phyloP scores from a whole-genome alignment of 2,888 invertebrate genomes.

The Cryptocephalus primarius region DNA sequence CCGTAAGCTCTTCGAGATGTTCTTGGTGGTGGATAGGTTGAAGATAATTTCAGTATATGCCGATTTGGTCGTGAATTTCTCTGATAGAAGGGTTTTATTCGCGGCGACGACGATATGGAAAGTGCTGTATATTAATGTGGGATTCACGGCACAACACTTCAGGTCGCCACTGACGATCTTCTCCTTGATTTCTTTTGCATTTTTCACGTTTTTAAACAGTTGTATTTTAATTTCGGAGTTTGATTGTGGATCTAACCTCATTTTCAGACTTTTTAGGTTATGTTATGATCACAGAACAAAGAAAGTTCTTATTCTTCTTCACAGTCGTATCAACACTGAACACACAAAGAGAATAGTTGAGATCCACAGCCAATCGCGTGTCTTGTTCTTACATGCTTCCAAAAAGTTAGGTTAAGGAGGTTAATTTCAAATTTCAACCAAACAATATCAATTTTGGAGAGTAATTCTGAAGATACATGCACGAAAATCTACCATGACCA shows the following conservation, averaged over 20 bases:
- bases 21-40: slow-evolving; percentile 56
- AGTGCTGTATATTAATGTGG: slow-evolving; percentile 47
- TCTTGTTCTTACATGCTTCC: too few species aligned
- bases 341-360: too few species aligned
- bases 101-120: slow-evolving; percentile 55
- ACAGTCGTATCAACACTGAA: too few species aligned
- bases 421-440: too few species aligned
- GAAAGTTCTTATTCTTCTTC: too few species aligned
- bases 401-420: too few species aligned
- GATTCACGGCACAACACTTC: slow-evolving; percentile 52
- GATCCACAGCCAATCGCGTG: too few species aligned
- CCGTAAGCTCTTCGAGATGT: slow-evolving; percentile 55
- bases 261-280: background rate
- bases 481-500: slow-evolving; percentile 36
- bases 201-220: slow-evolving; percentile 48
- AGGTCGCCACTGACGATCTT: slow-evolving; percentile 46
- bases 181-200: slow-evolving; percentile 42
- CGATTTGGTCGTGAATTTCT: slow-evolving; percentile 49
- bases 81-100: slow-evolving; percentile 50
- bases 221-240: slow-evolving; percentile 32
- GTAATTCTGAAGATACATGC: slow-evolving; percentile 22
- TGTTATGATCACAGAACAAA: too few species aligned
- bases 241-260: slow-evolving; percentile 22
- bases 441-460: slow-evolving; percentile 25
- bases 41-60: slow-evolving; percentile 56